Base-by-base conservation (phyloP, 2,888 invertebrate genomes). In the Pyrrhia umbra region DNA sequence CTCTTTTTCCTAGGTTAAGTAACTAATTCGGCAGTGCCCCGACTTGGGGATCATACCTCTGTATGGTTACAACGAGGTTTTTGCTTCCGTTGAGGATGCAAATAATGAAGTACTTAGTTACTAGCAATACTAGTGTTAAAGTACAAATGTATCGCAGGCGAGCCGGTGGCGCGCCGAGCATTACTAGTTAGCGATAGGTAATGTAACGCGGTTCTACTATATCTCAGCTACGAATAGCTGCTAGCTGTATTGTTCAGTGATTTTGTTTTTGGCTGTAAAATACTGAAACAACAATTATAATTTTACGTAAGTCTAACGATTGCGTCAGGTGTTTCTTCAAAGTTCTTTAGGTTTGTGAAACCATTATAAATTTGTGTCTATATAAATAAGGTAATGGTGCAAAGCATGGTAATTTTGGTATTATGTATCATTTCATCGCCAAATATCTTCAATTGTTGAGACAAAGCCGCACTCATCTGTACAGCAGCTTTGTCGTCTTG, bases 361-460 rank as follows among this genome's bases (percentile, higher is more conserved):
- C 84, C 84, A 65, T 30, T 81, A 69, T 77, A 84, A 85, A 85
- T 85, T 85, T 84, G 80, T 86, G 82, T 90, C 80, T 89, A 81
- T 86, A 79, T 83, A 82, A 79, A 73, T 88, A 86, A 87, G 89
- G 88, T 89, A 89, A 89, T 86, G 90, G 90, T 91, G 91, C 90
- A 88, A 88, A 85, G 85, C 85, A 87, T 87, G 87, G 77, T 75
- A 80, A 82, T 83, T 61, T 88, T 85, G 85, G 79, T 88, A 84
- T 86, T 80, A 72, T 78, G 58, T 65, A 75, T 81, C 65, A 77
- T 79, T 80, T 79, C 68, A 71, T 82, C 75, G 79, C 79, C 79
- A 79, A 77, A 75, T 80, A 81, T 71, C 61, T 75, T 71, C 69
- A 61, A 56, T 54, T 72, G 15, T 68, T 63, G 42, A 64, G 68